Conservation (phyloP, 2,888 invertebrate genomes). For the Synanthedon formicaeformis region DNA sequence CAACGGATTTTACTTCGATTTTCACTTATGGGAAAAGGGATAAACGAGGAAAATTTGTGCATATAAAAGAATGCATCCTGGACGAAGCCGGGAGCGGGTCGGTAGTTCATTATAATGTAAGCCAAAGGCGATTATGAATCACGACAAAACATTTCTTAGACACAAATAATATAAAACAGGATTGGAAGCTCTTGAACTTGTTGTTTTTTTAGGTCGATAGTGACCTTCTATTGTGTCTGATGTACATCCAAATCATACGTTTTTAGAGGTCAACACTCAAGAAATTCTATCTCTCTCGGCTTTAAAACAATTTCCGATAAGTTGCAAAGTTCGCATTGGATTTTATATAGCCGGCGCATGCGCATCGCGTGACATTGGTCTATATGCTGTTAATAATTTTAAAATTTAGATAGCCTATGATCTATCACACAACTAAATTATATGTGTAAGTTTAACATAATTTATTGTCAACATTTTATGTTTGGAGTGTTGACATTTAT, state of each 20-base stretch:
- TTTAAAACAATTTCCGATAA: not conserved
- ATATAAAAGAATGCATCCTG: too few species aligned
- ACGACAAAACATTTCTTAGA: not conserved
- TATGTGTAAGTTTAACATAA: not conserved
- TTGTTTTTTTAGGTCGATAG: not conserved
- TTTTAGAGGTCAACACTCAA: not conserved
- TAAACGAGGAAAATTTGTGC: too few species aligned
- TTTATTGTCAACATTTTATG: too few species aligned
- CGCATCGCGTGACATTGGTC: slow-evolving; percentile 4
- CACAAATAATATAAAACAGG: not conserved
- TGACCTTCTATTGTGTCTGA: not conserved
- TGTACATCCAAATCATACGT: not conserved
- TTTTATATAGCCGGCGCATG: not conserved
- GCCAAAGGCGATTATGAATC: not conserved
- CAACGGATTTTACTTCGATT: too few species aligned
- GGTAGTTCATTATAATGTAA: not conserved
- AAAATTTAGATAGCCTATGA: not conserved
- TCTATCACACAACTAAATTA: not conserved
- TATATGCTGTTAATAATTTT: not conserved
- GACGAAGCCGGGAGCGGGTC: too few species aligned
- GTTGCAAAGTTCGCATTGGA: not conserved
- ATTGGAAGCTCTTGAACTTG: not conserved
- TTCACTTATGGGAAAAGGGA: too few species aligned
- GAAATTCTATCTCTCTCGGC: not conserved
- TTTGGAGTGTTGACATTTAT: too few species aligned